Evolutionary conservation across 2,888 invertebrate species (phyloP).

Genomic region (Myathropa florea): DNA sequence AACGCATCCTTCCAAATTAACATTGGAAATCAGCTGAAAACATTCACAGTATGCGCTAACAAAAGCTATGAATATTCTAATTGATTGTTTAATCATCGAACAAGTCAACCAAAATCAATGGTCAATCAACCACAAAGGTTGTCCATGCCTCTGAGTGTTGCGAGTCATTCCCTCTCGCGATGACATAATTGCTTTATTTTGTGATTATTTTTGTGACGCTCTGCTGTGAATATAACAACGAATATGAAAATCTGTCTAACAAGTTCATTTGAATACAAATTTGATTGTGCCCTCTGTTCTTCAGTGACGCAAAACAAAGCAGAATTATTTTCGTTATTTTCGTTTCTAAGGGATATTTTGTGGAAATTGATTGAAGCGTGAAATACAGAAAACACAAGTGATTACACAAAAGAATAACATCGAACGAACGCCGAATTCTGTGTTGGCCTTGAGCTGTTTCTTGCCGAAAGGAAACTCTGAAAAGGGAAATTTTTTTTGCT

Average conservation of each 20-base stretch:
- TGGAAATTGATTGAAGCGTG: constrained; percentile 41
- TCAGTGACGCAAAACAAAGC: constrained; percentile 2
- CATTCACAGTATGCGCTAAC: background rate
- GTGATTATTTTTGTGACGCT: background rate
- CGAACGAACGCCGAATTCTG: background rate
- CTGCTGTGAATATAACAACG: background rate
- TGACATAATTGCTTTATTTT: background rate
- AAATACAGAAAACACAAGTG: constrained; percentile 24
- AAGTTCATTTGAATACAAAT: constrained; percentile 22
- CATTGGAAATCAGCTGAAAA: background rate
- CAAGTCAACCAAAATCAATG: background rate
- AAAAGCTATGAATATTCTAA: background rate
- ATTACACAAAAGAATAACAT: constrained; percentile 15
- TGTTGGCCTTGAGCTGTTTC: constrained; percentile 19
- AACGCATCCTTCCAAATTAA: background rate
- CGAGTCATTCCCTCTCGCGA: background rate
- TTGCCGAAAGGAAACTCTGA: background rate
- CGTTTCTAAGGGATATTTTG: background rate
- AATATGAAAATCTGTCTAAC: background rate
- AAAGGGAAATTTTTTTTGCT: background rate
- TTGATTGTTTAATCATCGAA: background rate
- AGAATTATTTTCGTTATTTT: background rate
- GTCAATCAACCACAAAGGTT: background rate
- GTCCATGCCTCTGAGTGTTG: background rate
- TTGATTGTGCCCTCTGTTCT: constrained; percentile 25